phyloP scores from a whole-genome alignment of 1,140 invertebrate genomes.

The Harpegnathos saltator region DNA sequence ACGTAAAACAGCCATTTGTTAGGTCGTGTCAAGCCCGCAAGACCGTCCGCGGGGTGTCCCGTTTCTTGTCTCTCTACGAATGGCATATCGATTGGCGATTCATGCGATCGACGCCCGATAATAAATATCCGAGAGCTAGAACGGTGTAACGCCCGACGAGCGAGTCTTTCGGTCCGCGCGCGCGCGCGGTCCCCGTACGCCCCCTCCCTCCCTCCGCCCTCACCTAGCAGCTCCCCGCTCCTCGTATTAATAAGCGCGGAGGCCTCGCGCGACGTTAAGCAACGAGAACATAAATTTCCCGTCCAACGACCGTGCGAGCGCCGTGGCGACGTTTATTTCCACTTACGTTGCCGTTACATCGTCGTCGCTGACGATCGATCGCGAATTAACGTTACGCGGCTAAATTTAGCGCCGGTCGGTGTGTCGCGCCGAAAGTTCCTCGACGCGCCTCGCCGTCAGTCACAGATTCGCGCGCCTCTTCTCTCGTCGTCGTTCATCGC shows the following conservation, averaged over 20 bases:
- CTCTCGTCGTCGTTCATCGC: too few relatives aligned
- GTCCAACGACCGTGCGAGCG: constrained; percentile 41
- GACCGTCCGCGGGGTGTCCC: constrained; percentile 84
- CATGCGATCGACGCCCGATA: constrained; percentile 84
- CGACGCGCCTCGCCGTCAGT: background rate
- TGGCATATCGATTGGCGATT: constrained; percentile 85
- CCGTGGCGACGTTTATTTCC: constrained; percentile 55
- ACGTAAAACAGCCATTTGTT: constrained; percentile 86
- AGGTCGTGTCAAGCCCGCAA: constrained; percentile 83
- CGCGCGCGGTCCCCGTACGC: constrained; percentile 48
- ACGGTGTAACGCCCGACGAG: constrained; percentile 65
- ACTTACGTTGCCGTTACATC: constrained; percentile 58
- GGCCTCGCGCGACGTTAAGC: constrained; percentile 27
- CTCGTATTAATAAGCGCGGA: constrained; percentile 65
- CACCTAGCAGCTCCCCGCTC: constrained; percentile 35
- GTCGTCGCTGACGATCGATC: constrained; percentile 53
- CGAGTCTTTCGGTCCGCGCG: constrained; percentile 49
- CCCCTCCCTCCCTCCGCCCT: constrained; percentile 40
- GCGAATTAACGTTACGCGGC: constrained; percentile 49
- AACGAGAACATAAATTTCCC: constrained; percentile 60
- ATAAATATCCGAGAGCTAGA: constrained; percentile 81
- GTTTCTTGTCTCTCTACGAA: constrained; percentile 74
- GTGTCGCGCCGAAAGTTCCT: constrained; percentile 31
- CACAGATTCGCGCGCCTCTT: background rate
- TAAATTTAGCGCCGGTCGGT: constrained; percentile 43